Percentiles rank a stretch among this genome's conserved stretches.
Evolutionary conservation across 2,888 invertebrate genomes (phyloP).

Genomic region (Oconnorella tubifera): DNA sequence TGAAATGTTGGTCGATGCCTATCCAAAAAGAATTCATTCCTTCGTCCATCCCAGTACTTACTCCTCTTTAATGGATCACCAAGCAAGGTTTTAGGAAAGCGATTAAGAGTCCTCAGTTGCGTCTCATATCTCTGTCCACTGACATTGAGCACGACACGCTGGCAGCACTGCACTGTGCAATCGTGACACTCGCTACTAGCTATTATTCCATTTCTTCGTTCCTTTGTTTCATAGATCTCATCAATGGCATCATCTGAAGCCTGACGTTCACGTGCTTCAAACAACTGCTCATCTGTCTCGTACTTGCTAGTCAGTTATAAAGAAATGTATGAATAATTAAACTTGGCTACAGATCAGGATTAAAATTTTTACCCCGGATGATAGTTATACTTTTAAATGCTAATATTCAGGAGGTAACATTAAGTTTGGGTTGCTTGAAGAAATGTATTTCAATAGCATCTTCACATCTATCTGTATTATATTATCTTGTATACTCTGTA

Average conservation of each 20-base stretch:
- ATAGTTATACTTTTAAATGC: too few species aligned
- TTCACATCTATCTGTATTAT: too few species aligned
- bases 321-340: too few species aligned
- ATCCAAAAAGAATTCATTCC: constrained; percentile 52
- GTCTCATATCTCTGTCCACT: constrained; percentile 53
- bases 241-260: neutral
- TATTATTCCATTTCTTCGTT: neutral
- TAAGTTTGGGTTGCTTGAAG: too few species aligned
- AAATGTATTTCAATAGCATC: too few species aligned
- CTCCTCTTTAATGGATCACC: constrained; percentile 46
- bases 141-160: constrained; percentile 38
- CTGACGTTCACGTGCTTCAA: neutral
- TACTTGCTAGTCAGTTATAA: neutral
- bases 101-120: constrained; percentile 49
- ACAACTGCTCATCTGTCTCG: neutral
- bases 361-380: too few species aligned
- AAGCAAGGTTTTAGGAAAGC: constrained; percentile 50
- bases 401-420: too few species aligned
- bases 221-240: neutral
- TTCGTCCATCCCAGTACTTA: constrained; percentile 45
- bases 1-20: constrained; percentile 51
- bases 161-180: constrained; percentile 17
- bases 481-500: too few species aligned
- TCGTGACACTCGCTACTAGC: neutral
- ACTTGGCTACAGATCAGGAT: too few species aligned